A percentile compares a stretch with the other conserved stretches of the same genome.
Conservation (phyloP, 2,113 vertebrate species). For the Sphyrna mokarran region DNA sequence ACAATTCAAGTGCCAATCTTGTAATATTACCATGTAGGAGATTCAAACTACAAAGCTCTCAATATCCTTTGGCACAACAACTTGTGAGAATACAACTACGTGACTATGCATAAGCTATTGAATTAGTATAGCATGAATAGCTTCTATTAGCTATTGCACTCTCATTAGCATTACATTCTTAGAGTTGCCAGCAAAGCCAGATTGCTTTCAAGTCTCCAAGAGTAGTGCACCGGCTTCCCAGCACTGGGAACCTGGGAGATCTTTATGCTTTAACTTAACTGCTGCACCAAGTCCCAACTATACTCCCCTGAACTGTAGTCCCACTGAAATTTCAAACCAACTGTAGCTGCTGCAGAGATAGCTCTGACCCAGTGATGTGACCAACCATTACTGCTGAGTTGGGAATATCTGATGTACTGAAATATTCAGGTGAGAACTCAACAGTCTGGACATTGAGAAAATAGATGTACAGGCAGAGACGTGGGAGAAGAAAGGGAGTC, state of each 20-base stretch:
- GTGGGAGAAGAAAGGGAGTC: too few species aligned
- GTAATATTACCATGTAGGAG: background rate
- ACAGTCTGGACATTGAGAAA: too few species aligned
- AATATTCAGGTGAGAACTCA: too few species aligned
- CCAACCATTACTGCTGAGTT: too few species aligned
- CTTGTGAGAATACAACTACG: background rate
- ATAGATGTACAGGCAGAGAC: too few species aligned
- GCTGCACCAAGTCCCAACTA: too few species aligned
- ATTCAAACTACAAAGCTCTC: background rate
- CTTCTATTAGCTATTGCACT: background rate
- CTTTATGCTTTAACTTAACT: background rate
- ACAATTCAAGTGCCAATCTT: background rate
- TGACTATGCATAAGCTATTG: background rate
- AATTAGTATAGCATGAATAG: background rate
- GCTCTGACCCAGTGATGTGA: too few species aligned
- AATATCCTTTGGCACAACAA: background rate
- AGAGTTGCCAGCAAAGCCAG: background rate
- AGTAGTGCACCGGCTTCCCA: background rate
- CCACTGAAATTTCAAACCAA: too few species aligned
- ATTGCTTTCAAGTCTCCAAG: background rate
- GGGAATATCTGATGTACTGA: too few species aligned
- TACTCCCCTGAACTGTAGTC: too few species aligned
- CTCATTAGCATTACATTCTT: background rate
- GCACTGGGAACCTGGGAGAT: background rate
- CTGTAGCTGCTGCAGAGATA: too few species aligned